phyloP scores from a whole-genome alignment of 2,113 vertebrate species.

The pig (Sus scrofa) region DNA sequence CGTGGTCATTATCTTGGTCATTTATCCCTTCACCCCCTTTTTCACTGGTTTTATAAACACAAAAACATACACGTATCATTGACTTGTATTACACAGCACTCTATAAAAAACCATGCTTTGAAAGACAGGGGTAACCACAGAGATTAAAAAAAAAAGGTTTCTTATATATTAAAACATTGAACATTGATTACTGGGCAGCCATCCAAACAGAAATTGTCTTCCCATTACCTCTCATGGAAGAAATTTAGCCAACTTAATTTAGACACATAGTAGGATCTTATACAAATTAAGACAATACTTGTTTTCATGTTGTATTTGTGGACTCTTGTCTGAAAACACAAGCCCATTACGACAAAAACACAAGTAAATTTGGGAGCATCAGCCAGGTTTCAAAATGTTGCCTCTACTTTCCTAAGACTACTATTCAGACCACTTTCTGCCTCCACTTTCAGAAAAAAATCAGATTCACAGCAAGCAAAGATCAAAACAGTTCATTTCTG shows the following conservation, averaged over 20 bases:
- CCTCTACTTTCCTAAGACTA: not conserved
- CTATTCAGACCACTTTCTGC: not conserved
- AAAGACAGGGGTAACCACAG: constrained; percentile 9
- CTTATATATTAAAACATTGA: not conserved
- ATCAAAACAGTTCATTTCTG: not conserved
- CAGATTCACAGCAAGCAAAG: constrained; percentile 56
- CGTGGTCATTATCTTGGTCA: not conserved
- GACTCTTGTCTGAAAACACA: constrained; percentile 39
- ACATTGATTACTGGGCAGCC: constrained; percentile 14
- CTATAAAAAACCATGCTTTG: constrained; percentile 39
- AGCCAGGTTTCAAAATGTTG: constrained; percentile 10
- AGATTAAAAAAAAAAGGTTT: not conserved
- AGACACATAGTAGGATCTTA: not conserved
- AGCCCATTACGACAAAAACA: not conserved
- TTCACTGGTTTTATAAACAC: constrained; percentile 38
- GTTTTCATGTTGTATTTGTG: constrained; percentile 8
- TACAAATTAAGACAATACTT: constrained; percentile 35
- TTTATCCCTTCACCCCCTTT: not conserved
- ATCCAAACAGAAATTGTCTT: constrained; percentile 46
- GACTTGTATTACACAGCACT: not conserved
- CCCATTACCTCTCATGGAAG: constrained; percentile 37
- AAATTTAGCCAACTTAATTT: constrained; percentile 39
- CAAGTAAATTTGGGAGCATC: not conserved
- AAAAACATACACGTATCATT: not conserved
- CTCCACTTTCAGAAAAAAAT: constrained; percentile 65